phyloP scores from a whole-genome alignment of 2,113 vertebrate species.

The Xiphophorus couchianus region DNA sequence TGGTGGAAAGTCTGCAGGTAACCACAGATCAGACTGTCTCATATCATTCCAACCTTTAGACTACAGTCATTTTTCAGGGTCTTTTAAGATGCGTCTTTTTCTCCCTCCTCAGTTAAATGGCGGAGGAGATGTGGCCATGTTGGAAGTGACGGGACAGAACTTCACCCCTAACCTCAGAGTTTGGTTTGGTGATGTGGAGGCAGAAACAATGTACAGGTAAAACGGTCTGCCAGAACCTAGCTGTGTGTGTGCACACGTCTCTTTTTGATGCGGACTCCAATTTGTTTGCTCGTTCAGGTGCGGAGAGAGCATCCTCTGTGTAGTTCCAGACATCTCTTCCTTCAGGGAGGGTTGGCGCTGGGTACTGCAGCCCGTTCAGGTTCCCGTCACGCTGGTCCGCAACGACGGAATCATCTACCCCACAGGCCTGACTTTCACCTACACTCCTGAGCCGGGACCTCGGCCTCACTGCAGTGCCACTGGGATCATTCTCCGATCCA shows the following conservation, averaged over 20 bases:
- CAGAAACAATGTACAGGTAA: constrained; percentile 97
- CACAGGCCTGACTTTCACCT: constrained; percentile 97
- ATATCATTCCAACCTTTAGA: not conserved
- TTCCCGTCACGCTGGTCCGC: constrained; percentile 95
- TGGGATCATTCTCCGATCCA: constrained; percentile 91
- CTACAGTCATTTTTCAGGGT: not conserved
- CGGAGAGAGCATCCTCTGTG: constrained; percentile 94
- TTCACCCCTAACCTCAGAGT: constrained; percentile 96
- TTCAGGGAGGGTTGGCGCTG: constrained; percentile 98
- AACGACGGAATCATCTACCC: constrained; percentile 97
- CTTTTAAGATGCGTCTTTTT: not conserved
- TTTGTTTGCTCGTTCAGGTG: constrained; percentile 77
- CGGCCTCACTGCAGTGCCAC: constrained; percentile 95
- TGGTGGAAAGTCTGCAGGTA: constrained; percentile 90
- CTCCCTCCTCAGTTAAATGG: constrained; percentile 86
- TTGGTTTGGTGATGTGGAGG: constrained; percentile 98
- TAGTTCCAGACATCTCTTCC: constrained; percentile 97
- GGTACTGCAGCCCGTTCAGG: constrained; percentile 96
- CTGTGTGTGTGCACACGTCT: not conserved
- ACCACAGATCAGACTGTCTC: not conserved
- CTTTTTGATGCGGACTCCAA: not conserved
- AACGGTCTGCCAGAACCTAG: constrained; percentile 25
- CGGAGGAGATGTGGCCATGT: constrained; percentile 96
- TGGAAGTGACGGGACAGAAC: constrained; percentile 97
- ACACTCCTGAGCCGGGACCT: constrained; percentile 95